A percentile compares a stretch with the other conserved stretches of the same genome.
Conservation (phyloP, 1,140 invertebrate species). For the Drosophila lacteicornis region DNA sequence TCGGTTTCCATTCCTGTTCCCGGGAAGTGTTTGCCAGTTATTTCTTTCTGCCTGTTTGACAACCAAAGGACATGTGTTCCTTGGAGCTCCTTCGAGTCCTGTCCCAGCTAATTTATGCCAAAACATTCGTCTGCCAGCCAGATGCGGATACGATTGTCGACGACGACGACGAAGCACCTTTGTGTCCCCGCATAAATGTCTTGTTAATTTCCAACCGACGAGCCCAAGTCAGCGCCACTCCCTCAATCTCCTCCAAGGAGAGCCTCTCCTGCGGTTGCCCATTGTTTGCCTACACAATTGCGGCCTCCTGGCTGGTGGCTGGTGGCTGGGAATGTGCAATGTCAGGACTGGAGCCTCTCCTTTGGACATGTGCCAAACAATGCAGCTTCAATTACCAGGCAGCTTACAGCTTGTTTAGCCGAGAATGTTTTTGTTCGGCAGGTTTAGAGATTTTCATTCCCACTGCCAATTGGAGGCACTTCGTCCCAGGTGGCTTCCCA, state of each 20-base stretch:
- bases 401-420: constrained; percentile 46
- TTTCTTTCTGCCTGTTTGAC: constrained; percentile 60
- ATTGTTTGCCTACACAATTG: constrained; percentile 71
- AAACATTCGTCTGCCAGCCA: constrained; percentile 29
- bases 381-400: constrained; percentile 65
- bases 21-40: constrained; percentile 61
- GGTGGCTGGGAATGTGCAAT: constrained; percentile 60
- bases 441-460: constrained; percentile 13
- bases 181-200: constrained; percentile 67
- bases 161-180: constrained; percentile 31
- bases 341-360: constrained; percentile 22
- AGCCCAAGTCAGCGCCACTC: constrained; percentile 9
- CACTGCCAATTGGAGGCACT: constrained; percentile 25
- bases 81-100: constrained; percentile 3
- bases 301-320: constrained; percentile 20
- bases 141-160: constrained; percentile 39
- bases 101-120: constrained; percentile 69
- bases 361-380: constrained; percentile 43
- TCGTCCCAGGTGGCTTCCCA: not conserved
- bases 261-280: constrained; percentile 19
- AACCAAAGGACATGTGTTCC: constrained; percentile 46
- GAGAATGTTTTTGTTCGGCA: constrained; percentile 45
- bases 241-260: not conserved
- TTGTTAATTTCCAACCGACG: constrained; percentile 59
- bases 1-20: constrained; percentile 11